Percentiles rank a stretch among this genome's conserved stretches.
These are phyloP conservation scores for Phaetusa simplex DNA, from an alignment of 2,113 vertebrate species.

Conservation along the genomic window DNA sequence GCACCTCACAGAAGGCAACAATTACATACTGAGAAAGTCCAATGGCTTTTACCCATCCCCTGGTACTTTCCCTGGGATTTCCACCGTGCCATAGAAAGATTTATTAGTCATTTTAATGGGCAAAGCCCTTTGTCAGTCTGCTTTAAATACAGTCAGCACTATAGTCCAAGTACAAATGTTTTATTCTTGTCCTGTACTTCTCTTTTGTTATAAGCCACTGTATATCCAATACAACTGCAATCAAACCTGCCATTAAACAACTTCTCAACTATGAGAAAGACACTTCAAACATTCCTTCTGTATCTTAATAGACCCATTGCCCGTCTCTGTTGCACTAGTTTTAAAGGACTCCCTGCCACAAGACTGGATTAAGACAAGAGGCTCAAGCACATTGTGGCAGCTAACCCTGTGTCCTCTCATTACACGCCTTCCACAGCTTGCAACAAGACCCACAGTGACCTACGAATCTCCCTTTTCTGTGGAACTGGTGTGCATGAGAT, in stretches of 20 bases:
- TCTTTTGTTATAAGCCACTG: not conserved
- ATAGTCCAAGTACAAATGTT: not conserved
- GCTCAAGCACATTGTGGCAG: not conserved
- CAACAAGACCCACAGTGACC: not conserved
- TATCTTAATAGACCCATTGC: not conserved
- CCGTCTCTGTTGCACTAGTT: not conserved
- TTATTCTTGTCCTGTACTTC: not conserved
- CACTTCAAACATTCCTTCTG: not conserved
- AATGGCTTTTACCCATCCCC: not conserved
- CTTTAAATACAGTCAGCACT: not conserved
- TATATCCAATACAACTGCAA: not conserved
- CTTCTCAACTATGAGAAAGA: not conserved
- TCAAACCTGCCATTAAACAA: not conserved
- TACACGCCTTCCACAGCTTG: not conserved
- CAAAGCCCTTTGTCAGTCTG: not conserved
- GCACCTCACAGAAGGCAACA: not conserved
- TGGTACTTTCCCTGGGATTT: not conserved
- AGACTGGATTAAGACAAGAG: not conserved
- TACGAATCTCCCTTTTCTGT: not conserved
- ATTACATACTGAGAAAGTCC: not conserved
- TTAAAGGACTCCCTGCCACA: not conserved
- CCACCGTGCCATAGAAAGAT: not conserved
- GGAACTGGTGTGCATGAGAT: not conserved
- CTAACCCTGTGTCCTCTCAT: not conserved
- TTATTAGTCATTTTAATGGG: not conserved